Evolutionary conservation across 2,888 invertebrate genomes (phyloP).

Genomic region (Andrena praecox): DNA sequence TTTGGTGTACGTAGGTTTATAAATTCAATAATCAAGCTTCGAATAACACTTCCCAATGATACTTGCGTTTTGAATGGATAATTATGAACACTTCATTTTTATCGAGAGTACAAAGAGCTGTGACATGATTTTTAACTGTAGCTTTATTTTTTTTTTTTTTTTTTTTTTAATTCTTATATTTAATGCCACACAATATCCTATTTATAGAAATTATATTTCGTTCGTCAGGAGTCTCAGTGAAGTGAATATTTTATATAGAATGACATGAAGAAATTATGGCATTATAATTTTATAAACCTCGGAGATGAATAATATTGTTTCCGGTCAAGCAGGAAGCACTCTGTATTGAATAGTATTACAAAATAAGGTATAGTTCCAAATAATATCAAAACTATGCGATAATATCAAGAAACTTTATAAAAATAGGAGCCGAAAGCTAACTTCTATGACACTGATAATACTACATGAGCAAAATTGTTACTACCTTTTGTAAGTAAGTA

Average conservation of each 20-base stretch:
- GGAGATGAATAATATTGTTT: background rate
- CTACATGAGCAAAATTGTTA: conserved; percentile 25
- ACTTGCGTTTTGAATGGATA: conserved; percentile 43
- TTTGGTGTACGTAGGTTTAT: background rate
- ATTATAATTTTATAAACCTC: conserved; percentile 23
- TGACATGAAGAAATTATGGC: background rate
- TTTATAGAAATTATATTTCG: conserved; percentile 37
- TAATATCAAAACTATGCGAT: conserved; percentile 21
- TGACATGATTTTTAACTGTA: conserved; percentile 34
- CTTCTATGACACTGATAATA: conserved; percentile 14
- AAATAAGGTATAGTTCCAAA: conserved; percentile 22
- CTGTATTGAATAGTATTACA: conserved; percentile 31
- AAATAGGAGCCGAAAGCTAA: conserved; percentile 3
- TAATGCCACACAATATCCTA: conserved; percentile 24
- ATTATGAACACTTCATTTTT: conserved; percentile 29
- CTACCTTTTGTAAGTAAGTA: conserved; percentile 49
- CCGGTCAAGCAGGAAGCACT: conserved; percentile 21
- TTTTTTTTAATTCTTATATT: conserved; percentile 44
- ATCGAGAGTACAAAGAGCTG: conserved; percentile 47
- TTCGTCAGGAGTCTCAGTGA: background rate
- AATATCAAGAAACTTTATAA: conserved; percentile 2
- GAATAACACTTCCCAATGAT: background rate
- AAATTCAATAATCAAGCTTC: background rate
- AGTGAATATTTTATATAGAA: conserved; percentile 5
- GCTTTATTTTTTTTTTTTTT: conserved; percentile 33